These are phyloP conservation scores for Gasterosteus nipponicus DNA, from an alignment of 2,113 vertebrate genomes.

Conservation along the genomic window DNA sequence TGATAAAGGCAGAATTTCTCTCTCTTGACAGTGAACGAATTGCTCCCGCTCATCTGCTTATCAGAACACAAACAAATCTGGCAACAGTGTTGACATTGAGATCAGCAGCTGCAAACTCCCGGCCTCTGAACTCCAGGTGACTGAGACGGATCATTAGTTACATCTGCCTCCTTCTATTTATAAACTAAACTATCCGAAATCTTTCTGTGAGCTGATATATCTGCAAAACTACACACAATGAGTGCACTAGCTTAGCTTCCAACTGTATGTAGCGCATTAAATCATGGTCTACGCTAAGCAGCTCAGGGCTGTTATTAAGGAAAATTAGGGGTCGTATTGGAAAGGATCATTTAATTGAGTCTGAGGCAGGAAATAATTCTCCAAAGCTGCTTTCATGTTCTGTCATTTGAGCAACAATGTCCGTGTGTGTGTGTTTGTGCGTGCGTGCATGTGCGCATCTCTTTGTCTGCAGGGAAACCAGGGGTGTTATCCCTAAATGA, in stretches of 20 bases:
- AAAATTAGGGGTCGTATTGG: slow-evolving; percentile 75
- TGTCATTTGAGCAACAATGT: slow-evolving; percentile 38
- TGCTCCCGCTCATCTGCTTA: slow-evolving; percentile 8
- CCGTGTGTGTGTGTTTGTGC: not conserved
- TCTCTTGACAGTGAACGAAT: not conserved
- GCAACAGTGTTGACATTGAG: slow-evolving; percentile 17
- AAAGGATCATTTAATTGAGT: slow-evolving; percentile 66
- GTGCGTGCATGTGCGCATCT: not conserved
- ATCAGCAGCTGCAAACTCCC: not conserved
- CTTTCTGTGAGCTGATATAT: slow-evolving; percentile 2
- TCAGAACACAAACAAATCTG: slow-evolving; percentile 2
- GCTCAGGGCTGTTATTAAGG: slow-evolving; percentile 63
- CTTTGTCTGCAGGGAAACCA: slow-evolving; percentile 56
- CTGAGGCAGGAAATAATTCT: slow-evolving; percentile 63
- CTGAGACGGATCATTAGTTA: not conserved
- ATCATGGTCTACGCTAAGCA: slow-evolving; percentile 51
- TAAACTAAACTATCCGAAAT: not conserved
- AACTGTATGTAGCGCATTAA: slow-evolving; percentile 47
- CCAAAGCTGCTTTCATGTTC: slow-evolving; percentile 60
- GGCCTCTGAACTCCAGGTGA: not conserved
- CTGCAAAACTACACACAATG: slow-evolving; percentile 10
- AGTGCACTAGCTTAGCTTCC: slow-evolving; percentile 28
- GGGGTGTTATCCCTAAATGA: slow-evolving; percentile 57
- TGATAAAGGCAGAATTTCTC: not conserved
- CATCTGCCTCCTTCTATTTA: not conserved